Conservation (phyloP, 1,140 invertebrate genomes). For the Dinoponera quadriceps region DNA sequence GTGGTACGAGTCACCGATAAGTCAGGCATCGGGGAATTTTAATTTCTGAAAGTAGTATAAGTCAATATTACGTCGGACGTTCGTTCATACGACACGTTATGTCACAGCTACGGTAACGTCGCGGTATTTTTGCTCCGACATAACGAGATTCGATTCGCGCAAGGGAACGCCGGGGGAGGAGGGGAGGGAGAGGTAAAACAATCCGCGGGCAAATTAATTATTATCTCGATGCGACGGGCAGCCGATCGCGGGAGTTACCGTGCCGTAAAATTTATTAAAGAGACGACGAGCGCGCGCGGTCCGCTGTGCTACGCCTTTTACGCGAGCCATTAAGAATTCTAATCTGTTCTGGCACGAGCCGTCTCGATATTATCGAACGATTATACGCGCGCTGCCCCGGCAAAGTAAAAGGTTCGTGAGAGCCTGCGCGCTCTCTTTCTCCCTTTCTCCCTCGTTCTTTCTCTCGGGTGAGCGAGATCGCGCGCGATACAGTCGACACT, state of each 20-base stretch:
- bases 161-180: constrained; percentile 3
- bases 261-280: constrained; percentile 67
- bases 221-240: constrained; percentile 45
- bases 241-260: constrained; percentile 30
- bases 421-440: not conserved
- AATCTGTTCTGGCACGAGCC: constrained; percentile 53
- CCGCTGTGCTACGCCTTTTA: constrained; percentile 6
- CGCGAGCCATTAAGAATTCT: constrained; percentile 54
- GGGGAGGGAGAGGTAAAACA: not conserved
- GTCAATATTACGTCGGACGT: too few relatives aligned
- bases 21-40: too few relatives aligned
- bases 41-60: too few relatives aligned
- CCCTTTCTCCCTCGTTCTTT: too few relatives aligned
- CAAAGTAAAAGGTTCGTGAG: constrained; percentile 58
- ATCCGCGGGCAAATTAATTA: constrained; percentile 66
- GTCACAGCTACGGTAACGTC: not conserved
- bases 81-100: not conserved
- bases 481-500: constrained; percentile 36
- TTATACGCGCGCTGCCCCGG: constrained; percentile 45
- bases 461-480: too few relatives aligned
- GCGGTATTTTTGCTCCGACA: constrained; percentile 1
- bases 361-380: constrained; percentile 58
- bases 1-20: too few relatives aligned
- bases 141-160: constrained; percentile 26
- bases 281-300: constrained; percentile 7